Evolutionary conservation across 2,888 invertebrate species (phyloP), one percentile per base, ranked within the genome.

Genomic region (Caenorhabditis sp.): DNA sequence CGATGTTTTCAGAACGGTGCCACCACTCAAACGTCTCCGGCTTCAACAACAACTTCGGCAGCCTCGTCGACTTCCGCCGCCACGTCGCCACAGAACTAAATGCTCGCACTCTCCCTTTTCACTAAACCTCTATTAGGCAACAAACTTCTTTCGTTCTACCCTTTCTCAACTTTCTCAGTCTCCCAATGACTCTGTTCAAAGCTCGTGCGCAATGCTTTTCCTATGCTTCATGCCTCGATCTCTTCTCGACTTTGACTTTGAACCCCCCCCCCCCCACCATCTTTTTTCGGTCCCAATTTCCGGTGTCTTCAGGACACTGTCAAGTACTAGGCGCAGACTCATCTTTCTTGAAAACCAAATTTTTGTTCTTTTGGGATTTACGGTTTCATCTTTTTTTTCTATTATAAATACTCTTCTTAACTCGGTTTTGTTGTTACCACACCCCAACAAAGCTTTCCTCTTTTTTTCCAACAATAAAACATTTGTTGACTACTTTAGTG

Each of bases 1-100:
- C 15, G 27, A 17, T 1, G 2, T 22, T 61, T 72, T 20, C 56
- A 52, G 63, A 55, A 61, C 65, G 59, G 65, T 50, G 26, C 62
- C 68, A 37, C 63, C 68, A 59, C 73, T 56, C 70, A 70, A 61
- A 73, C 75, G 4, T 80, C 80, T 9, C 83, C 83, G 39, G 82
- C 82, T 8, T 83, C 83, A 6, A 83, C 83, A 15, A 83, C 83
- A 13, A 81, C 81, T 13, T 81, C 84, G 1, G 79, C 75, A 37
- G 76, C 83, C 5, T 83, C 83, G 3, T 80, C 83, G 2, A 76
- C 79, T n/a, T 84, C 84, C 13, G 71, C 80, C 22, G 83, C 83
- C 52, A 83, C 83, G 43, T 78, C 82, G 5, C 82, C 83, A 41
- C 59, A 70, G 32, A 70, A 52, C 53, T 59, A 27, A 58, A 22